Conservation (phyloP, 1,140 invertebrate species). For the Caerostris extrusa region DNA sequence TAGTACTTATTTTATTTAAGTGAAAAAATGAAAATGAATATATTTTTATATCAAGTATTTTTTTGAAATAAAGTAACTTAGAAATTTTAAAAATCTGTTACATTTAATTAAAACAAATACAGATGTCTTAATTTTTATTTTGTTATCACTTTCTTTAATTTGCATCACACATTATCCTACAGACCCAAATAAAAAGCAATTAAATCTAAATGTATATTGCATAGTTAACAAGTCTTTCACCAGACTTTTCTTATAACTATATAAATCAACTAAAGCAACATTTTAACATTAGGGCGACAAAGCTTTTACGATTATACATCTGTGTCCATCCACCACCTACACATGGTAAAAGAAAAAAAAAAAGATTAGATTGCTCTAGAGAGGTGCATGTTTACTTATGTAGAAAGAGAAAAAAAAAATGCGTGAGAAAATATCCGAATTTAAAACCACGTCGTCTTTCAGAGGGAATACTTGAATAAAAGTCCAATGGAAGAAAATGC, state of each 20-base stretch:
- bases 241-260: neutral
- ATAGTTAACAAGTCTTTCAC: neutral
- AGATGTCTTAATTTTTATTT: too few relatives aligned
- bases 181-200: neutral
- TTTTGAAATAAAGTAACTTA: too few relatives aligned
- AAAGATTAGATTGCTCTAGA: neutral
- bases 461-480: conserved; percentile 35
- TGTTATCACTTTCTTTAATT: too few relatives aligned
- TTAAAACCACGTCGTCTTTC: neutral
- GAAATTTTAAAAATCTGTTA: too few relatives aligned
- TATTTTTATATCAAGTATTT: too few relatives aligned
- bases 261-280: neutral
- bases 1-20: too few relatives aligned
- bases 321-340: neutral
- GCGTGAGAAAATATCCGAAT: neutral
- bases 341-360: neutral
- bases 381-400: neutral
- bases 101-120: too few relatives aligned
- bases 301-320: neutral
- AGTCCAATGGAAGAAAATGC: conserved; percentile 27
- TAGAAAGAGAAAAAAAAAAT: neutral
- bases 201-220: neutral
- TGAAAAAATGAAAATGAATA: too few relatives aligned
- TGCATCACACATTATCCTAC: too few relatives aligned
- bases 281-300: neutral